Evolutionary conservation across 2,888 invertebrate species (phyloP), one percentile per base, ranked within the genome.

Genomic region (Epirrhoe tristata): DNA sequence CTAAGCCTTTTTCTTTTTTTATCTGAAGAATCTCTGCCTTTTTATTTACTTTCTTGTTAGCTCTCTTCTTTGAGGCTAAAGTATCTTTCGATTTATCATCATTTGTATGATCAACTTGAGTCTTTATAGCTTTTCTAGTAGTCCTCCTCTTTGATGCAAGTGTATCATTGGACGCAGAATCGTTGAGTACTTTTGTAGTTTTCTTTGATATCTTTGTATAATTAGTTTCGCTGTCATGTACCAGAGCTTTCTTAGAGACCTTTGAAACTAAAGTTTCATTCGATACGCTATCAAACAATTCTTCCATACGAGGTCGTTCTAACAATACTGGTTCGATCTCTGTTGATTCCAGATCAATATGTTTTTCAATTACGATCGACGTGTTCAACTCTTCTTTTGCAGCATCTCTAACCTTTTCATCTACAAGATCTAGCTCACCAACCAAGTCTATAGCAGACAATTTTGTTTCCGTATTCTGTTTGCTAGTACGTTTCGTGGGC

Each of bases 341-440:
- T 6, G 68, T 67, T 0, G 46, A 16, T 8, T 69, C 56, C 0
- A 51, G 36, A 39, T 66, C 63, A 17, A 69, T 53, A 5, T 73
- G 62, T 34, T 73, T 72, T 52, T 82, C 78, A 52, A 80, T 48
- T 17, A 81, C 60, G 2, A 90, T 67, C 5, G 90, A 90, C 0
- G 81, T 82, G 63, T 91, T 81, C 7, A 90, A 74, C 4, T 70
- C 67, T 67, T 87, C 85, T 52, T 70, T 67, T 0, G 67, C 62
- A 0, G 72, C 72, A 1, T 82, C 74, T 69, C 91, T 85, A 85
- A 91, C 88, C 69, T 71, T 83, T 81, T 92, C 88, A 72, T 91
- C 89, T 31, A 54, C 48, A 14, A 67, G 60, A 10, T 57, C 58
- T 48, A 55, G 46, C 17, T 4, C 16, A 39, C 6, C 52, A 31